phyloP scores from a whole-genome alignment of 2,888 invertebrate genomes.

The Toxonevra muliebris region DNA sequence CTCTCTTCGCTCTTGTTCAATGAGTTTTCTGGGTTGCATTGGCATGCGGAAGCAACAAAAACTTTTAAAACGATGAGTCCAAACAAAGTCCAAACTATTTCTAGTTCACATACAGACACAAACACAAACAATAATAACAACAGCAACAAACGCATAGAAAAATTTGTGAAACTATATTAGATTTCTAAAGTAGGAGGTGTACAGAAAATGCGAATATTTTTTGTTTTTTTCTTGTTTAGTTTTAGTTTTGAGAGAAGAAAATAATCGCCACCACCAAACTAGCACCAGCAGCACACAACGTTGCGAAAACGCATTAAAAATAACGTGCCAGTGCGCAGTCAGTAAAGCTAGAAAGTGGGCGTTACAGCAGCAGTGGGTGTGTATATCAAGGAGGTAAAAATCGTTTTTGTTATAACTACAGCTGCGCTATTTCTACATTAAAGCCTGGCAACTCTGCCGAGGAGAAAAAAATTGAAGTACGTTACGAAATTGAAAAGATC shows the following conservation, averaged over 20 bases:
- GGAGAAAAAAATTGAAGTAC: too few relatives aligned
- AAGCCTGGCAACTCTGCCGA: background rate
- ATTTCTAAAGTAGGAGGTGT: constrained; percentile 58
- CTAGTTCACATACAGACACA: too few relatives aligned
- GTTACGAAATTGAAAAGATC: constrained; percentile 37
- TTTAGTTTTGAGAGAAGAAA: background rate
- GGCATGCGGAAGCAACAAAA: constrained; percentile 37
- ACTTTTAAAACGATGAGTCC: background rate
- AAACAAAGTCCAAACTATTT: too few relatives aligned
- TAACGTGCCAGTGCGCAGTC: background rate
- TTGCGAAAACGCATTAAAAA: background rate
- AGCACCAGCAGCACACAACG: background rate
- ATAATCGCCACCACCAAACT: background rate
- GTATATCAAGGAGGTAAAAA: constrained; percentile 14
- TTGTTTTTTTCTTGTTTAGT: too few relatives aligned
- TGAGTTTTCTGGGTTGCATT: background rate
- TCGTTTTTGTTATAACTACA: constrained; percentile 2
- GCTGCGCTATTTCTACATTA: constrained; percentile 18
- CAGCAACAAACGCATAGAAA: too few relatives aligned
- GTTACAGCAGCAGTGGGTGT: constrained; percentile 45
- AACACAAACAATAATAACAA: too few relatives aligned
- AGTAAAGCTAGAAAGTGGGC: constrained; percentile 40
- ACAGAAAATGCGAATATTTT: too few relatives aligned
- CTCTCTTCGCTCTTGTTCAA: constrained; percentile 2
- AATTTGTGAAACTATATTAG: constrained; percentile 49